Conservation (phyloP, 2,113 vertebrate species). For the Chionomys nivalis region DNA sequence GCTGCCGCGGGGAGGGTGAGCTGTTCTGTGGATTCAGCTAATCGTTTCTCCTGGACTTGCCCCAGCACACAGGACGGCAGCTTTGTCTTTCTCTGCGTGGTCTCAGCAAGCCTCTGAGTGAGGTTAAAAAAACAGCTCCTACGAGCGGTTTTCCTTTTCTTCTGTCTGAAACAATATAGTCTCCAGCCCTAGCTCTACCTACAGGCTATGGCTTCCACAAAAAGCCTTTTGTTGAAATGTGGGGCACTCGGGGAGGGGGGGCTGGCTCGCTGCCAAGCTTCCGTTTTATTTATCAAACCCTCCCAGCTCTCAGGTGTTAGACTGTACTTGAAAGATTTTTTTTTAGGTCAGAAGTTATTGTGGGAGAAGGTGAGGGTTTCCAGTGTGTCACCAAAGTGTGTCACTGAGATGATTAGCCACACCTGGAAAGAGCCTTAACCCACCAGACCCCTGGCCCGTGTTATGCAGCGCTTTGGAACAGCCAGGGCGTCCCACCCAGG, state of each 20-base stretch:
- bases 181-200: neutral
- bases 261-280: conserved; percentile 37
- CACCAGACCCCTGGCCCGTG: accelerated
- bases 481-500: neutral
- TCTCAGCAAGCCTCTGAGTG: neutral
- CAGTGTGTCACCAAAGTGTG: neutral
- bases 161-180: neutral
- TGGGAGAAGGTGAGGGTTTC: conserved; percentile 8
- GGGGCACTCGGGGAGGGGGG: neutral
- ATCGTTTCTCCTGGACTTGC: neutral
- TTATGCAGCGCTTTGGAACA: neutral
- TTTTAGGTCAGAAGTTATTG: conserved; percentile 35
- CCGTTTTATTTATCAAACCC: conserved; percentile 45
- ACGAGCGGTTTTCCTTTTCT: conserved; percentile 25
- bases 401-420: neutral
- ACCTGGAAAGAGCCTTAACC: neutral
- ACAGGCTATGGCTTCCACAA: conserved; percentile 41
- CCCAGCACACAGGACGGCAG: neutral
- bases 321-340: neutral
- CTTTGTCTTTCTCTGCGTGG: neutral
- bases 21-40: neutral
- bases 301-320: conserved; percentile 51
- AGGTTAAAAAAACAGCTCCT: neutral
- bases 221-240: conserved; percentile 66
- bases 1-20: neutral